Conservation (phyloP, 2,888 invertebrate species). For the Eueremaeus valkanovi region DNA sequence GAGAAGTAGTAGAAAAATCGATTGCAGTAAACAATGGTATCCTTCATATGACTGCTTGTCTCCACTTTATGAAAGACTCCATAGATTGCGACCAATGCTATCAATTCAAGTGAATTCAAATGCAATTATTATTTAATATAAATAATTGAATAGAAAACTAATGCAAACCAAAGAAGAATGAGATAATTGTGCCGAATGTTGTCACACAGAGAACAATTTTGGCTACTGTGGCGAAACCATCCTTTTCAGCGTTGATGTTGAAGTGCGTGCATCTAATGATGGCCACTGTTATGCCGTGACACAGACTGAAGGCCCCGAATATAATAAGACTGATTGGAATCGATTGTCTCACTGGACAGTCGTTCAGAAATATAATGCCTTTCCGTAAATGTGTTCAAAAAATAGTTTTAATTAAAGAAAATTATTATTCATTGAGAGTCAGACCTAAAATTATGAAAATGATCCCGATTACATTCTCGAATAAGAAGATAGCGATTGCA, state of each 20-base stretch:
- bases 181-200: background rate
- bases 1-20: background rate
- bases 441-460: too few relatives aligned
- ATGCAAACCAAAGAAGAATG: background rate
- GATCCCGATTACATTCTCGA: too few relatives aligned
- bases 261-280: background rate
- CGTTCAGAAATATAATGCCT: background rate
- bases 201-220: background rate
- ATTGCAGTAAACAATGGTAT: background rate
- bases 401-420: too few relatives aligned
- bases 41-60: background rate
- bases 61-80: background rate
- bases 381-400: too few relatives aligned
- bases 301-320: background rate
- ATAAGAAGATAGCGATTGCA: too few relatives aligned
- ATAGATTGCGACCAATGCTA: background rate
- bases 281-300: background rate
- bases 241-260: background rate
- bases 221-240: background rate
- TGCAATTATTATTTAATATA: too few relatives aligned
- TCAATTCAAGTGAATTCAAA: background rate
- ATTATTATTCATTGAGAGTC: too few relatives aligned
- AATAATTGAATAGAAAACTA: background rate
- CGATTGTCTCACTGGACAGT: background rate
- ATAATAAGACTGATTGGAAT: background rate